Evolutionary conservation across 2,113 vertebrate genomes (phyloP).

Genomic region (Hippoglossus stenolepis): DNA sequence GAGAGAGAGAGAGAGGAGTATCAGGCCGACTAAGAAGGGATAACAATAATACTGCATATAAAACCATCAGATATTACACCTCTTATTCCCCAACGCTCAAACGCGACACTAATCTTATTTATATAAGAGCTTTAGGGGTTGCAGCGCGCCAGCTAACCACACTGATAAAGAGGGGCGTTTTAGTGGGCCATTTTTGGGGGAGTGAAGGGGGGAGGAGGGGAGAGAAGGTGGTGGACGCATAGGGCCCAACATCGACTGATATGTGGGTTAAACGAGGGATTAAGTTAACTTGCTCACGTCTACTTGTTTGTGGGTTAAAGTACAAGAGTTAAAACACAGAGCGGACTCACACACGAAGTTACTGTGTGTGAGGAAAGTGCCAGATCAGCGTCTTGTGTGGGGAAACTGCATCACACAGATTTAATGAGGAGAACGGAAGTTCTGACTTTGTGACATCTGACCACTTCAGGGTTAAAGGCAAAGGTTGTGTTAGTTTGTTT

Average conservation of each 20-base stretch:
- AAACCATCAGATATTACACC: conserved; percentile 86
- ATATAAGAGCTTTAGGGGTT: conserved; percentile 85
- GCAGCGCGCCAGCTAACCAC: conserved; percentile 66
- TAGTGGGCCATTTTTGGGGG: conserved; percentile 64
- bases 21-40: conserved; percentile 82
- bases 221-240: conserved; percentile 51
- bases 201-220: conserved; percentile 5
- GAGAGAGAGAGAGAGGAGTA: conserved; percentile 48
- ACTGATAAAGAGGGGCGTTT: conserved; percentile 79
- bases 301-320: background rate
- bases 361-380: no score
- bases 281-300: conserved; percentile 56
- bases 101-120: conserved; percentile 87
- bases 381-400: no score
- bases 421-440: no score
- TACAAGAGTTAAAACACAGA: no score
- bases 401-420: no score
- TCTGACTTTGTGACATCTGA: no score
- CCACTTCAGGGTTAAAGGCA: no score
- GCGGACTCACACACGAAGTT: no score
- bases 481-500: no score
- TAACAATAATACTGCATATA: conserved; percentile 85
- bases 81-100: conserved; percentile 82
- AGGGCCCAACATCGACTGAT: conserved; percentile 75
- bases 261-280: conserved; percentile 77